Percentiles rank a stretch among this genome's conserved stretches.
These are phyloP conservation scores for Latrodectus hesperus DNA, from an alignment of 2,888 invertebrate genomes.

Conservation along the genomic window DNA sequence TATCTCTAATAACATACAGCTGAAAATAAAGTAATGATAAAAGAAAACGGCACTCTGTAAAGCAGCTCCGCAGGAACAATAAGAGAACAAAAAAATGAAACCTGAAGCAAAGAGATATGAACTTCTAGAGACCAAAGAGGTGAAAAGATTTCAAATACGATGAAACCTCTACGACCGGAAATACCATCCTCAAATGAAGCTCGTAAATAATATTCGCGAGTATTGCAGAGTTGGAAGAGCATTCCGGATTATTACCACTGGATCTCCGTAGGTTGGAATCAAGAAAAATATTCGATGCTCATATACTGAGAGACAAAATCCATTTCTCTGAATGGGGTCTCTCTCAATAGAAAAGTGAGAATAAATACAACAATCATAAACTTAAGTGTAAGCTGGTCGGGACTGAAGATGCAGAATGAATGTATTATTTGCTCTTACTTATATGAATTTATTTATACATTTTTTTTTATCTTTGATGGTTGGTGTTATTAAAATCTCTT, in stretches of 20 bases:
- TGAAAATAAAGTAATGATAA: slow-evolving; percentile 15
- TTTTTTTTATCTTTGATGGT: too few species aligned
- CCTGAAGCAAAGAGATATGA: slow-evolving; percentile 45
- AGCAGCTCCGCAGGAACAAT: too few species aligned
- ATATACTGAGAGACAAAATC: too few species aligned
- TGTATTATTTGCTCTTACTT: too few species aligned
- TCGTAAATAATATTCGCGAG: slow-evolving; percentile 48
- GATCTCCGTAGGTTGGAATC: neutral
- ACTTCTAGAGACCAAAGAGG: slow-evolving; percentile 16
- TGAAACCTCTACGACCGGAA: slow-evolving; percentile 30
- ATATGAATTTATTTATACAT: too few species aligned
- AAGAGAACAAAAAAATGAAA: slow-evolving; percentile 31
- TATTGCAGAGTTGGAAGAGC: slow-evolving; percentile 36
- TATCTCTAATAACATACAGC: neutral
- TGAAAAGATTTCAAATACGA: slow-evolving; percentile 12
- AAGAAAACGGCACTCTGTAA: slow-evolving; percentile 5
- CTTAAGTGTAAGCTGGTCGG: too few species aligned
- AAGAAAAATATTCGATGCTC: neutral
- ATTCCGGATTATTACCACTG: slow-evolving; percentile 46
- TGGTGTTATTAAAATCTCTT: too few species aligned
- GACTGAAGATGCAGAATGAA: too few species aligned
- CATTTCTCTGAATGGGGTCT: too few species aligned
- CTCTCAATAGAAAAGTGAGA: too few species aligned
- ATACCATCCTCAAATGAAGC: slow-evolving; percentile 45
- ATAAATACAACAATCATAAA: too few species aligned